These are phyloP conservation scores for Blastobasis lacticolella DNA, from an alignment of 2,888 invertebrate species.

Conservation along the genomic window DNA sequence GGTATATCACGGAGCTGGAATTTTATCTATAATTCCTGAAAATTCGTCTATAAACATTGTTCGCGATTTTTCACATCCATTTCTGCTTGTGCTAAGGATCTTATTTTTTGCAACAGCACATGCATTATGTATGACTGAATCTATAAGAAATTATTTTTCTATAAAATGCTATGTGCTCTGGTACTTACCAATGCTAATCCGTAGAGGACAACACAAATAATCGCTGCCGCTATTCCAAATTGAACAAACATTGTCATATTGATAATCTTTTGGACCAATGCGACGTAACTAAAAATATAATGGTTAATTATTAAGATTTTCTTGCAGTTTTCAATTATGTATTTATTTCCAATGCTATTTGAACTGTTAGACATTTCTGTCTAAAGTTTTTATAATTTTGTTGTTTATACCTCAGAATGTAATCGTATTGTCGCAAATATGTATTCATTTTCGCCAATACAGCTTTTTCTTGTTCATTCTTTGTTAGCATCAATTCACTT, in stretches of 20 bases:
- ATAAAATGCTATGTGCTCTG: no score
- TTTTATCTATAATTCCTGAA: no score
- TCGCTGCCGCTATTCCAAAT: conserved; percentile 39
- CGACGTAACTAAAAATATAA: conserved; percentile 35
- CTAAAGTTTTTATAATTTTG: not conserved
- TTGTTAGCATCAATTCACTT: conserved; percentile 12
- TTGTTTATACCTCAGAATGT: conserved; percentile 32
- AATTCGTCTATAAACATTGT: no score
- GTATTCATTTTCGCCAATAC: conserved; percentile 21
- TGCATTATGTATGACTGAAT: not conserved
- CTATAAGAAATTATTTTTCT: no score
- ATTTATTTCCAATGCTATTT: not conserved
- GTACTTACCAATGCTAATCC: conserved; percentile 39
- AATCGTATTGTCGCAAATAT: conserved; percentile 37
- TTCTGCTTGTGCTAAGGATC: not conserved
- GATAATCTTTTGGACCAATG: conserved; percentile 32
- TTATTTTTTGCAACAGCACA: not conserved
- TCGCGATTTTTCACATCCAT: not conserved
- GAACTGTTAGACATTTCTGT: not conserved
- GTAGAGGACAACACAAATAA: conserved; percentile 45
- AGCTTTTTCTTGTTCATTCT: conserved; percentile 13
- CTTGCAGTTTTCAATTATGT: not conserved
- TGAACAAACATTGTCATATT: conserved; percentile 42
- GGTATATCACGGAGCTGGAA: no score
- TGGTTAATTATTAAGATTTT: not conserved